These are phyloP conservation scores for Ametastegia equiseti DNA, from an alignment of 2,888 invertebrate species.

Conservation along the genomic window DNA sequence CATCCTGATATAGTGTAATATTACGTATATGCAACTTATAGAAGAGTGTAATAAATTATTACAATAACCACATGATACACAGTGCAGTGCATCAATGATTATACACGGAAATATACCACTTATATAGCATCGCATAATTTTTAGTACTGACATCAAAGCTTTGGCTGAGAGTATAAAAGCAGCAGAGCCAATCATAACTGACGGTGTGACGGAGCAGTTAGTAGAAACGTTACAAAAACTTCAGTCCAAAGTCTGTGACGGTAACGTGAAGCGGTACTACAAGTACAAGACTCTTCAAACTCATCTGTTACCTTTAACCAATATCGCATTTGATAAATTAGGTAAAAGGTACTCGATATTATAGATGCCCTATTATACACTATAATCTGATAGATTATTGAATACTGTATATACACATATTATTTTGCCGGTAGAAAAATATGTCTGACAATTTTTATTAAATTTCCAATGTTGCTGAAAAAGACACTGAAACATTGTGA, in stretches of 20 bases:
- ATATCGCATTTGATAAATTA: slow-evolving; percentile 84
- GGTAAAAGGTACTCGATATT: slow-evolving; percentile 78
- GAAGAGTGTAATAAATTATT: no score
- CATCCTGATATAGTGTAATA: no score
- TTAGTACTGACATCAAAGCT: slow-evolving; percentile 79
- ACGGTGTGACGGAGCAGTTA: slow-evolving; percentile 79
- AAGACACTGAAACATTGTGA: no score
- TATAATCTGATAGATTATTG: not conserved
- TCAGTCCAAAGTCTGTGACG: slow-evolving; percentile 81
- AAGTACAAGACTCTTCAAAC: slow-evolving; percentile 82
- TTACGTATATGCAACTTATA: no score
- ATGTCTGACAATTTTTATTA: no score
- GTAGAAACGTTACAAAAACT: slow-evolving; percentile 81
- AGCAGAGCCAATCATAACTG: slow-evolving; percentile 79
- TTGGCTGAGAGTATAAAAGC: slow-evolving; percentile 77
- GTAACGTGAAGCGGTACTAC: slow-evolving; percentile 81
- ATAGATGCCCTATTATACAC: slow-evolving; percentile 1
- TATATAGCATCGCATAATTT: slow-evolving; percentile 44
- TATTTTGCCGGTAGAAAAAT: no score
- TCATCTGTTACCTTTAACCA: slow-evolving; percentile 85
- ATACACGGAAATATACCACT: slow-evolving; percentile 20
- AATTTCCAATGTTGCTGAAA: no score
- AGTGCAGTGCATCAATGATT: no score
- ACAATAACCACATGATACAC: no score
- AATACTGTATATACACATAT: no score